Evolutionary conservation across 2,113 vertebrate genomes (phyloP).

Genomic region (Crotalus helleri): DNA sequence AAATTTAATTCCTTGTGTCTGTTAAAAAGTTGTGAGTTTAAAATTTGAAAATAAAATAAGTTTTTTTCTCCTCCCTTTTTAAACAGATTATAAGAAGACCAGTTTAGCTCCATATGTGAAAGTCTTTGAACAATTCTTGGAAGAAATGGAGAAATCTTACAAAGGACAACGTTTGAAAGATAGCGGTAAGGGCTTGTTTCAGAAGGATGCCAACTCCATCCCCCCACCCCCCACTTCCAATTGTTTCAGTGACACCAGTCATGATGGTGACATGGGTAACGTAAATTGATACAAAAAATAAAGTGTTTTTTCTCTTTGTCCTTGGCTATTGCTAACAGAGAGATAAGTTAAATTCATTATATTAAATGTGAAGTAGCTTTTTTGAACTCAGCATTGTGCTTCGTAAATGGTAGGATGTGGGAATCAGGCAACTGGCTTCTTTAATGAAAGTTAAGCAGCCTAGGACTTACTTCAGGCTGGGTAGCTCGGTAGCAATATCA

Average conservation of each 20-base stretch:
- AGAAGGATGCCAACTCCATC: neutral
- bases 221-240: neutral
- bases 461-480: neutral
- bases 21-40: neutral
- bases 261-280: neutral
- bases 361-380: neutral
- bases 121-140: slow-evolving; percentile 87
- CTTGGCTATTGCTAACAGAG: neutral
- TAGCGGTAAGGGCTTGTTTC: slow-evolving; percentile 75
- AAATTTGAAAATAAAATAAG: neutral
- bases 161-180: slow-evolving; percentile 79
- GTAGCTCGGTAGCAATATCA: neutral
- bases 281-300: neutral
- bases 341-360: neutral
- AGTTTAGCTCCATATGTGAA: slow-evolving; percentile 85
- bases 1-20: no score
- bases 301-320: neutral
- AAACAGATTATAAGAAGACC: slow-evolving; percentile 88
- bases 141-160: slow-evolving; percentile 76
- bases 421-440: neutral
- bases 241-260: neutral
- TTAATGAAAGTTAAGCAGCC: neutral
- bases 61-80: neutral
- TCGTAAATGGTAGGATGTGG: neutral
- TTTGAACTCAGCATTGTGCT: neutral